Evolutionary conservation across 2,113 vertebrate species (phyloP), one percentile per base, ranked within the genome.

Genomic region (Protobothrops flavoviridis): DNA sequence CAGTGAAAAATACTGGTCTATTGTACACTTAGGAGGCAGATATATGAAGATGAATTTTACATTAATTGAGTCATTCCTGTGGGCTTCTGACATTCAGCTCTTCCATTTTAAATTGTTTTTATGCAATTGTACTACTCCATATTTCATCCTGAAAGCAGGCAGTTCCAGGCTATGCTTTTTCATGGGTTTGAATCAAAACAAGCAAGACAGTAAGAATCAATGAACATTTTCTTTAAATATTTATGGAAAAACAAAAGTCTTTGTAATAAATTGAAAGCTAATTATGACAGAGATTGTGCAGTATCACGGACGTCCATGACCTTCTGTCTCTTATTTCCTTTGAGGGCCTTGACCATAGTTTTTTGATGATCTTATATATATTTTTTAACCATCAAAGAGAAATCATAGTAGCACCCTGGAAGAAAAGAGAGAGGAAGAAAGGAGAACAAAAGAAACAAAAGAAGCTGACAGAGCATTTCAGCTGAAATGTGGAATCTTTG

Each of bases 51-150:
- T 69, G 29, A 98, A 98, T 97, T 98, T 97, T 97, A 96, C 97
- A 98, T 98, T 95, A 98, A 97, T 96, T 96, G 96, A 97, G 96
- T 96, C 97, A 97, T 97, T 97, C 96, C 95, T 96, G 1, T 92
- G 95, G 93, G 96, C 96, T 96, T 97, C 96, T 90, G 96, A 98
- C 97, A 97, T 98, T 97, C 97, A 97, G 96, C 95, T 50, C 48
- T 50, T 50, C 48, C 69, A 97, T 97, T 97, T 97, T 95, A 94
- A 96, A 97, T 96, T 92, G 48, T 97, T 97, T 97, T 97, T 95
- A 95, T 95, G 96, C 93, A 96, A 97, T 95, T 97, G 96, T 97
- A 94, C 90, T 93, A 88, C 93, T 95, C 95, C 95, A 94, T 90
- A 96, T 95, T 94, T 96, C 92, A 94, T 96, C 94, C 94, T 87